Percentiles rank a stretch among this genome's conserved stretches.
These are phyloP conservation scores for Ophiothrix spiculata DNA, from an alignment of 35 echinoderm and acorn worm genomes.

Conservation along the genomic window DNA sequence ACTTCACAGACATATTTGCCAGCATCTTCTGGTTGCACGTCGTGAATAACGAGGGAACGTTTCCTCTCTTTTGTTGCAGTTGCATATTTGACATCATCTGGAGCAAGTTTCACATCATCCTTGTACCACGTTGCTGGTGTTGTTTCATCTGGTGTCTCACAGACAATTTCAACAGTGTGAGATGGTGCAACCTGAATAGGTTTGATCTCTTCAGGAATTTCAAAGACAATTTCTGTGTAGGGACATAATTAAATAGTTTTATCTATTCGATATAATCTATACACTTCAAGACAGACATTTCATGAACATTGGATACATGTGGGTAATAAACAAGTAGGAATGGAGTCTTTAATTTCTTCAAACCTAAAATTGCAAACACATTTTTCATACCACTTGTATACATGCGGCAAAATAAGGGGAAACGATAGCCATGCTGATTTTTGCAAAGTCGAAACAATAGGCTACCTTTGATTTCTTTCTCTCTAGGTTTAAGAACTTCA, in stretches of 20 bases:
- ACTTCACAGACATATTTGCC: slow-evolving; percentile 45
- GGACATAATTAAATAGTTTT: too few species aligned
- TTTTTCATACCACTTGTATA: too few species aligned
- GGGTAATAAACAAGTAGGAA: too few species aligned
- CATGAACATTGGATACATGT: too few species aligned
- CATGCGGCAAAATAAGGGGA: too few species aligned
- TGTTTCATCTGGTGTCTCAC: slow-evolving; percentile 51
- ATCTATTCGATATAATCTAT: too few species aligned
- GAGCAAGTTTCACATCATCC: slow-evolving; percentile 19
- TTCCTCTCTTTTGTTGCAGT: slow-evolving; percentile 31
- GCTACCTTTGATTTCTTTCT: neutral
- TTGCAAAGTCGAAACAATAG: too few species aligned
- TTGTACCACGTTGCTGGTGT: slow-evolving; percentile 45
- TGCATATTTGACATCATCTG: slow-evolving; percentile 32
- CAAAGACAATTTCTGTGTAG: neutral
- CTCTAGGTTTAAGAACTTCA: neutral
- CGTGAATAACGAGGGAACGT: slow-evolving; percentile 37
- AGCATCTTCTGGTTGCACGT: slow-evolving; percentile 40
- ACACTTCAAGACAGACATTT: too few species aligned
- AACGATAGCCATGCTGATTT: too few species aligned
- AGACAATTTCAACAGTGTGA: slow-evolving; percentile 12
- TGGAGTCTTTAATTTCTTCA: too few species aligned
- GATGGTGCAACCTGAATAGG: neutral
- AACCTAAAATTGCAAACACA: too few species aligned
- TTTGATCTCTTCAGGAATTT: neutral